Percentiles rank a stretch among this genome's conserved stretches.
Evolutionary conservation across 2,888 invertebrate genomes (phyloP).

Genomic region (Elmis aenea): DNA sequence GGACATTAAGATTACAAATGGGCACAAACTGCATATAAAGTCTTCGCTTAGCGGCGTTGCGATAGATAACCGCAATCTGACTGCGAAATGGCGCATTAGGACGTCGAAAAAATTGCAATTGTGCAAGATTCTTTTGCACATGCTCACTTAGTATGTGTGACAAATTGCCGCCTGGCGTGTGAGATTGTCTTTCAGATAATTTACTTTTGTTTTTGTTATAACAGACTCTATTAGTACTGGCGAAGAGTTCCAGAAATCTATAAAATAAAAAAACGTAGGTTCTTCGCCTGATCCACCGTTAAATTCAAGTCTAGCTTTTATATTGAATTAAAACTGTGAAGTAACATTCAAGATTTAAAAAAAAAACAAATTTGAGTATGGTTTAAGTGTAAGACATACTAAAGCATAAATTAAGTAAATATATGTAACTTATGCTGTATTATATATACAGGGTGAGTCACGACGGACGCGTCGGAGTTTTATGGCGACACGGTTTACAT

Average conservation of each 20-base stretch:
- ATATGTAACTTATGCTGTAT: too few species aligned
- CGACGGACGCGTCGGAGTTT: too few species aligned
- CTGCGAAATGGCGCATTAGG: conserved; percentile 28
- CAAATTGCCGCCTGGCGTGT: conserved; percentile 36
- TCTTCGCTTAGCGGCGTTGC: conserved; percentile 29
- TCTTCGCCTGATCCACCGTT: too few species aligned
- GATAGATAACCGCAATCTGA: conserved; percentile 27
- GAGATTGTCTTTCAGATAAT: conserved; percentile 31
- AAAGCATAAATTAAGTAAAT: too few species aligned
- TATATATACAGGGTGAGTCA: too few species aligned
- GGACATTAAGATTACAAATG: conserved; percentile 33
- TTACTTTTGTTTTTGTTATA: conserved; percentile 14
- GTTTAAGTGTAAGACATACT: too few species aligned
- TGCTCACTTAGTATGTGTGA: conserved; percentile 38
- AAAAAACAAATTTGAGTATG: too few species aligned
- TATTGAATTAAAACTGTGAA: too few species aligned
- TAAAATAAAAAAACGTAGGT: too few species aligned
- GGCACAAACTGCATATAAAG: conserved; percentile 33
- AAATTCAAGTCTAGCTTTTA: too few species aligned
- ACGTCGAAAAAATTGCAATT: conserved; percentile 33
- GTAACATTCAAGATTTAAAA: too few species aligned
- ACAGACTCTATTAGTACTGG: conserved; percentile 13
- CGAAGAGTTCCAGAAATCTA: conserved; percentile 19
- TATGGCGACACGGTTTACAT: too few species aligned
- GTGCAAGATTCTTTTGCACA: conserved; percentile 37